Evolutionary conservation across 2,113 vertebrate species (phyloP).

Genomic region (Galbula dea): DNA sequence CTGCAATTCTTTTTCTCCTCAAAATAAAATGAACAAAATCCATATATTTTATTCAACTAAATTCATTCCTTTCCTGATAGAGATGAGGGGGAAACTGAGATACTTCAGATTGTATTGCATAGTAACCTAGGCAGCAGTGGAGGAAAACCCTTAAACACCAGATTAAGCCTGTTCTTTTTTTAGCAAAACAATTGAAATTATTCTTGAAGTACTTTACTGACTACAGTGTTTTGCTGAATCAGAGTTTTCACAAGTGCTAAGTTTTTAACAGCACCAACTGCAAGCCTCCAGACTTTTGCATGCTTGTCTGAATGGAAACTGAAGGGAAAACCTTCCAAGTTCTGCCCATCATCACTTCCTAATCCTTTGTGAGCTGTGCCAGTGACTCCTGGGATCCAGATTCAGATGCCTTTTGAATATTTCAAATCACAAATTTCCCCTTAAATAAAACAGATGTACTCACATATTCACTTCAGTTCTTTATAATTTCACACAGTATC

Average conservation of each 20-base stretch:
- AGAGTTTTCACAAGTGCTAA: neutral
- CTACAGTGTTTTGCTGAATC: neutral
- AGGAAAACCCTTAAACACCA: neutral
- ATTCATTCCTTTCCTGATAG: neutral
- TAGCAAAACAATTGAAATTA: neutral
- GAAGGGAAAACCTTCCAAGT: conserved; percentile 5
- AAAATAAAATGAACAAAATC: neutral
- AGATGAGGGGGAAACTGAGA: neutral
- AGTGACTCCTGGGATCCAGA: conserved; percentile 9
- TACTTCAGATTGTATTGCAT: neutral
- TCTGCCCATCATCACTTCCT: conserved; percentile 34
- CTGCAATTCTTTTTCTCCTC: neutral
- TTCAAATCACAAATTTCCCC: conserved; percentile 44
- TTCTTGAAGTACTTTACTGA: neutral
- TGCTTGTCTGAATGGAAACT: conserved; percentile 7
- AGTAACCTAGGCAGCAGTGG: neutral
- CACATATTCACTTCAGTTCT: conserved; percentile 34
- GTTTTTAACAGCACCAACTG: neutral
- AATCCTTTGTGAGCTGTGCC: neutral
- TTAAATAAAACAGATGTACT: conserved; percentile 49
- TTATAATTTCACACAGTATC: conserved; percentile 48
- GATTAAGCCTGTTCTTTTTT: neutral
- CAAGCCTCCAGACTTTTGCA: neutral
- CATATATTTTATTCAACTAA: neutral
- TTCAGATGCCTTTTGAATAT: conserved; percentile 30